Base-by-base conservation (phyloP, 2,888 invertebrate species). In the Drosophila formosana region DNA sequence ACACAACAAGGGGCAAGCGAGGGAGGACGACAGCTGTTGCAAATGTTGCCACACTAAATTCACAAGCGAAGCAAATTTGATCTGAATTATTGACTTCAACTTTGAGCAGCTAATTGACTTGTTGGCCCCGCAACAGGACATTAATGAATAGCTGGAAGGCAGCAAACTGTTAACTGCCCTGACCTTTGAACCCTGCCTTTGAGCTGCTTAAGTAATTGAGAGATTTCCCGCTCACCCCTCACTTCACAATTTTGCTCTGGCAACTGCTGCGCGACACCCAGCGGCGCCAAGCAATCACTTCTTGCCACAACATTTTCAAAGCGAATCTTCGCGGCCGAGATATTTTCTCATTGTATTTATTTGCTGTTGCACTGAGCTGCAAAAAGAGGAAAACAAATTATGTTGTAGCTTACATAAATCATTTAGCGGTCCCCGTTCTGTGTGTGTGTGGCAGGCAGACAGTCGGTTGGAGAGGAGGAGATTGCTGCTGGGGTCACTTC, bases 351-450 rank as follows among this genome's bases (percentile, higher is more conserved):
- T n/a, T n/a, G 53, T 70, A 5, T 28, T 28, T 28, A 5, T 28
- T 28, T 28, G 28, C 5, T 39, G 9, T 39, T 23, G 11, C 47
- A 41, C 30, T 66, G 23, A 26, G 41, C 23, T 50, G 50, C 26
- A 13, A 39, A 63, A 46, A 62, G 11, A 23, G 52, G 60, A 68
- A 72, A 82, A 66, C 80, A 78, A 86, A 78, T 78, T 75, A 75
- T 66, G 75, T 65, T 65, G 66, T 75, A 71, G 82, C 82, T 73
- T 76, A 73, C 70, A 87, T 82, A 84, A 84, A 87, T 82, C 88
- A 82, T 75, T 72, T 30, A 66, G 55, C 43, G 28, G 34, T 32
- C n/a, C 32, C 53, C 49, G 23, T 57, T n/a, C 18, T 57, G 69
- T 64, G 39, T 32, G 23, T 50, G 61, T 46, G 64, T 37, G 50